A percentile compares a stretch with the other conserved stretches of the same genome.
Evolutionary conservation across 2,113 vertebrate species (phyloP).

Genomic region (Burhinus bistriatus): DNA sequence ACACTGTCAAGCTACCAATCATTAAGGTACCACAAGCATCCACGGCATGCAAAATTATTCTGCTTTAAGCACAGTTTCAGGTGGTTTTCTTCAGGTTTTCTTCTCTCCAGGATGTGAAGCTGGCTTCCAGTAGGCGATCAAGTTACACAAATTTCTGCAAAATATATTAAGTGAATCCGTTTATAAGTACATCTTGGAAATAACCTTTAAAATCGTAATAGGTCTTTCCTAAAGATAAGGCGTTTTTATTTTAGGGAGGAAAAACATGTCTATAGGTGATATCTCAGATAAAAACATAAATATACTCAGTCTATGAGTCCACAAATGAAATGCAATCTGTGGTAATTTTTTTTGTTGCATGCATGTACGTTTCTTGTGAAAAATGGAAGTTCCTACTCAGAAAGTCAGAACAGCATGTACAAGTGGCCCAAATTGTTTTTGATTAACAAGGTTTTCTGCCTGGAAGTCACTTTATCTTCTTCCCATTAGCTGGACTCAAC

Average conservation of each 20-base stretch:
- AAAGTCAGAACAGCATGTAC: constrained; percentile 18
- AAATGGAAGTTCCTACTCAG: constrained; percentile 22
- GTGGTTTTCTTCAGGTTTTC: not conserved
- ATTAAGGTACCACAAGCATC: not conserved
- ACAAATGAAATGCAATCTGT: not conserved
- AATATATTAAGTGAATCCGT: not conserved
- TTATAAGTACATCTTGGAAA: not conserved
- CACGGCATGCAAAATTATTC: not conserved
- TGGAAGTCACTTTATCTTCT: constrained; percentile 57
- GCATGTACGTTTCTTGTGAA: not conserved
- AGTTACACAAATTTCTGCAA: not conserved
- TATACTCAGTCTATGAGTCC: not conserved
- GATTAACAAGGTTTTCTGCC: constrained; percentile 61
- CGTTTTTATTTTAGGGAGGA: not conserved
- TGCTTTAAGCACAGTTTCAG: not conserved
- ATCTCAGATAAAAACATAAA: not conserved
- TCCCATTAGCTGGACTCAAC: constrained; percentile 37
- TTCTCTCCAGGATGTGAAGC: not conserved
- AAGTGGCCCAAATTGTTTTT: constrained; percentile 41
- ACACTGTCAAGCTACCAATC: not conserved
- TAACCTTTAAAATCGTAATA: not conserved
- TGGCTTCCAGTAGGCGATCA: not conserved
- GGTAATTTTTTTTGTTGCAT: not conserved
- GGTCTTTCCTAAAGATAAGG: not conserved
- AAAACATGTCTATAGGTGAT: not conserved